phyloP scores from a whole-genome alignment of 2,113 vertebrate species.

The Nanorana parkeri region DNA sequence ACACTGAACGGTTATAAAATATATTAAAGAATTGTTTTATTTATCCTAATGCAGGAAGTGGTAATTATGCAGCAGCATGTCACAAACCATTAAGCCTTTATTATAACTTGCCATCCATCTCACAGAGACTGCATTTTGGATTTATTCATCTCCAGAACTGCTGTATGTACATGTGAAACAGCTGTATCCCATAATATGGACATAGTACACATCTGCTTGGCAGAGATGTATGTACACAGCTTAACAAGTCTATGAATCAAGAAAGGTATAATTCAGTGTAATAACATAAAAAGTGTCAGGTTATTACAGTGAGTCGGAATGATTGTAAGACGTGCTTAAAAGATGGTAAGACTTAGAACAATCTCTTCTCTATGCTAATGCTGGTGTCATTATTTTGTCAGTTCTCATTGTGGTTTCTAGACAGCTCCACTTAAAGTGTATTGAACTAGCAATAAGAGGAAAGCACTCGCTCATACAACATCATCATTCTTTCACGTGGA shows the following conservation, averaged over 20 bases:
- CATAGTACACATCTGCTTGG: constrained; percentile 3
- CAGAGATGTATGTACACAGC: constrained; percentile 49
- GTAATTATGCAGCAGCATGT: neutral
- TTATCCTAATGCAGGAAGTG: neutral
- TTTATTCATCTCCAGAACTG: neutral
- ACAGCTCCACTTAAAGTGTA: constrained; percentile 44
- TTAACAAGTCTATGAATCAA: constrained; percentile 54
- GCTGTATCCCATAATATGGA: constrained; percentile 7
- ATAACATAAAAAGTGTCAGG: constrained; percentile 49
- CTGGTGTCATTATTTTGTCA: constrained; percentile 52
- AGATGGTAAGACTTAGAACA: constrained; percentile 45
- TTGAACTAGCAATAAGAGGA: constrained; percentile 41
- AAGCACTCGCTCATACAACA: constrained; percentile 44
- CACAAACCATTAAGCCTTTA: neutral
- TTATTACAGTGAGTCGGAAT: constrained; percentile 45
- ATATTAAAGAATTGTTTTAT: neutral
- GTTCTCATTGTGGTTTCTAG: constrained; percentile 32
- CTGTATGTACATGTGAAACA: constrained; percentile 3
- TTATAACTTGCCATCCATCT: neutral
- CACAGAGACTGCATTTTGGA: neutral
- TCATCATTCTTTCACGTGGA: constrained; percentile 5
- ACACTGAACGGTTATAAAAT: neutral
- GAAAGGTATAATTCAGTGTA: constrained; percentile 46
- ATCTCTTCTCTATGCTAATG: constrained; percentile 54
- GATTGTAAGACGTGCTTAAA: constrained; percentile 41